Evolutionary conservation across 1,140 invertebrate genomes (phyloP).

Genomic region (Vanessa atalanta): DNA sequence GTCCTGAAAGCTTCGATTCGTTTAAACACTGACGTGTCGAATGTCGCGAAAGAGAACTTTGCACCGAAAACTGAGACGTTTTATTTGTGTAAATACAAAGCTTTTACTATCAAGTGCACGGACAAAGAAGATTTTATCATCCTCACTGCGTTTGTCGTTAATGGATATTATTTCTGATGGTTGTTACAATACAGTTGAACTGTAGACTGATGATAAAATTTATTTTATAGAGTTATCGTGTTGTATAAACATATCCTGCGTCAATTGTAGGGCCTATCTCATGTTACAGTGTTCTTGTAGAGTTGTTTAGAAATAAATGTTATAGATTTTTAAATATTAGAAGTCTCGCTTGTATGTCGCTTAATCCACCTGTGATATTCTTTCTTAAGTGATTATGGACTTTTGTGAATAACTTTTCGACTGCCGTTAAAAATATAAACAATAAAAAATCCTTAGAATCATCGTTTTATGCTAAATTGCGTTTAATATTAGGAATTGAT

Average conservation of each 20-base stretch:
- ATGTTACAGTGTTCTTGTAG: slow-evolving; percentile 39
- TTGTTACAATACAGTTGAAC: slow-evolving; percentile 52
- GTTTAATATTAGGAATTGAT: slow-evolving; percentile 52
- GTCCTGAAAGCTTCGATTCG: slow-evolving; percentile 43
- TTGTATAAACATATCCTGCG: slow-evolving; percentile 64
- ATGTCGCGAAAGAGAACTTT: slow-evolving; percentile 76
- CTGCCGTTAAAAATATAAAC: slow-evolving; percentile 55
- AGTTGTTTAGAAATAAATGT: slow-evolving; percentile 44
- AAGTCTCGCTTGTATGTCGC: slow-evolving; percentile 75
- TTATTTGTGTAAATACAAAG: slow-evolving; percentile 81
- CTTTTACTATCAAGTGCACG: slow-evolving; percentile 78
- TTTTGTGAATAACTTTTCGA: slow-evolving; percentile 56
- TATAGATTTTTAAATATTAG: slow-evolving; percentile 55
- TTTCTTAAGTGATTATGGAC: slow-evolving; percentile 58
- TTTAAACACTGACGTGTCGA: slow-evolving; percentile 62
- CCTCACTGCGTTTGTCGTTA: slow-evolving; percentile 53
- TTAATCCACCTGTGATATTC: slow-evolving; percentile 77
- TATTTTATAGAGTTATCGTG: slow-evolving; percentile 43
- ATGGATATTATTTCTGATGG: slow-evolving; percentile 52
- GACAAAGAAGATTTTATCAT: slow-evolving; percentile 73
- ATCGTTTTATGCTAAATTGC: slow-evolving; percentile 45
- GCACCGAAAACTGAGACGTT: slow-evolving; percentile 73
- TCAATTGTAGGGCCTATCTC: slow-evolving; percentile 68
- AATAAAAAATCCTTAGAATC: slow-evolving; percentile 50
- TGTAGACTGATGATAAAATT: slow-evolving; percentile 49